These are phyloP conservation scores for Mungos mungo DNA, from an alignment of 2,113 vertebrate species.

Conservation along the genomic window DNA sequence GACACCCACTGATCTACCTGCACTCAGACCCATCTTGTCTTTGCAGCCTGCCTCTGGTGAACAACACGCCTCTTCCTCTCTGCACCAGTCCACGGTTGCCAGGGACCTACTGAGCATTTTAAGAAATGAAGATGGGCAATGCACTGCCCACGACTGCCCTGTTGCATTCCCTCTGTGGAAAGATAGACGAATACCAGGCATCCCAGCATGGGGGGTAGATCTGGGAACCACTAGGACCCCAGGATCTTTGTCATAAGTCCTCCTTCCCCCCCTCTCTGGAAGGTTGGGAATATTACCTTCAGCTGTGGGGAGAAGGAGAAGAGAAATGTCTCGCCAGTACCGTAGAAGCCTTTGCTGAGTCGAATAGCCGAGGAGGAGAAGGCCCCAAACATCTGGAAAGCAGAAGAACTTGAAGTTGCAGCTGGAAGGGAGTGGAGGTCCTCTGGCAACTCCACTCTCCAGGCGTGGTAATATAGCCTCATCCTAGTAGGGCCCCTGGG, in stretches of 20 bases:
- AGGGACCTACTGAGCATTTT: background rate
- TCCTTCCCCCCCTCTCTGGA: background rate
- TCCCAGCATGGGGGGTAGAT: background rate
- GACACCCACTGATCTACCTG: background rate
- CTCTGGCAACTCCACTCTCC: background rate
- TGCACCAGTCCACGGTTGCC: background rate
- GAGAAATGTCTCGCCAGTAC: conserved; percentile 87
- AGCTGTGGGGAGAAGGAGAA: conserved; percentile 86
- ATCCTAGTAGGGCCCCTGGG: background rate
- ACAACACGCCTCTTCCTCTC: background rate
- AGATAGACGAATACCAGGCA: background rate
- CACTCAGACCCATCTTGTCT: background rate
- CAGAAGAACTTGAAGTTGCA: background rate
- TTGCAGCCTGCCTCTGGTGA: background rate
- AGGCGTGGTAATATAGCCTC: background rate
- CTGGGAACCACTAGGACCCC: background rate
- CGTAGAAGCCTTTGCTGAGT: conserved; percentile 84
- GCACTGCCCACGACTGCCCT: background rate
- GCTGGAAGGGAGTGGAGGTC: background rate
- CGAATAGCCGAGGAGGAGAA: conserved; percentile 82
- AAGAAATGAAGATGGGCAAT: background rate
- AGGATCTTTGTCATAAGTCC: background rate
- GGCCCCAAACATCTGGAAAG: conserved; percentile 84
- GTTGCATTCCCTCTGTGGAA: background rate
- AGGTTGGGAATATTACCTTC: conserved; percentile 81